Conservation (phyloP, 2,113 vertebrate genomes). For the Pseudonaja textilis region DNA sequence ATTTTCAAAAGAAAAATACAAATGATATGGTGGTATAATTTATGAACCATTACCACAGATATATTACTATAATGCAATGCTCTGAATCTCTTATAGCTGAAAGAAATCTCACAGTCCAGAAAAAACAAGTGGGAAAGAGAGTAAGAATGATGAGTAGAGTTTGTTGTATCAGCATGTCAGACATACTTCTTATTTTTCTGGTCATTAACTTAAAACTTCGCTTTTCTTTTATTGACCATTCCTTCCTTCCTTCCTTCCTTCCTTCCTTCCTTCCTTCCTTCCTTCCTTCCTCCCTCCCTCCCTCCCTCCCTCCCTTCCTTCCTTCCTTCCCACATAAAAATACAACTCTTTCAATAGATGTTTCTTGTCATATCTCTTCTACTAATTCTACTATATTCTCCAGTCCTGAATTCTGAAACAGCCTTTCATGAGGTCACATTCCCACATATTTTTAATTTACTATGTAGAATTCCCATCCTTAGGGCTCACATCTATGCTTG, state of each 20-base stretch:
- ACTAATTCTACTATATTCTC: neutral
- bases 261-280: neutral
- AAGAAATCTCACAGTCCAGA: slow-evolving; percentile 37
- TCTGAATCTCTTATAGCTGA: slow-evolving; percentile 47
- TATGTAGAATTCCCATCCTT: neutral
- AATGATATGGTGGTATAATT: slow-evolving; percentile 53
- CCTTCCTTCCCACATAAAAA: neutral
- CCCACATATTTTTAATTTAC: slow-evolving; percentile 13
- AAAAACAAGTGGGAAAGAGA: neutral
- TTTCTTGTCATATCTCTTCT: neutral
- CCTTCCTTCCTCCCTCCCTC: neutral
- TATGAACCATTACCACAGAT: slow-evolving; percentile 48
- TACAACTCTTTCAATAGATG: neutral
- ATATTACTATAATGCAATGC: slow-evolving; percentile 54
- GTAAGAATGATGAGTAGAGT: neutral
- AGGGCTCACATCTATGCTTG: neutral
- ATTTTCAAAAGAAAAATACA: slow-evolving; percentile 55
- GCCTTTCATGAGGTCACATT: neutral
- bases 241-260: neutral
- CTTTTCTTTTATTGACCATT: neutral
- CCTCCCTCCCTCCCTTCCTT: too few species aligned
- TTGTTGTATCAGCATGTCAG: slow-evolving; percentile 19
- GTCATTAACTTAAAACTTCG: neutral
- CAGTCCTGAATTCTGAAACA: neutral
- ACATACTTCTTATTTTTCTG: neutral